Conservation (phyloP, 2,888 invertebrate species). For the Himalopsyche anomala region DNA sequence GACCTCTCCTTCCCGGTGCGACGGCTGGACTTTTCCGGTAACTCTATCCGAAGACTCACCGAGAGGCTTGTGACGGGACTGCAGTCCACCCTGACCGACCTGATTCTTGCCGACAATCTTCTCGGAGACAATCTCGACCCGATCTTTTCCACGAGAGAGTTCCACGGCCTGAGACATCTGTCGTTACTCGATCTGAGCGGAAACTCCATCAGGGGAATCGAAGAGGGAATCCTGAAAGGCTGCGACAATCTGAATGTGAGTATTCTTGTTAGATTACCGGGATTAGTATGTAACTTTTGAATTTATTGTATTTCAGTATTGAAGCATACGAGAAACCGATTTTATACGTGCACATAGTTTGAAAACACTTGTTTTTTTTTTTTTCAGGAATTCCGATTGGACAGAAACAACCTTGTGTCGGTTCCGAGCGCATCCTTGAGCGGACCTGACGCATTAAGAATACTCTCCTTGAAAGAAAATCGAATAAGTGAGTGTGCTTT, state of each 20-base stretch:
- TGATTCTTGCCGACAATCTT: conserved; percentile 87
- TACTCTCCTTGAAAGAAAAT: conserved; percentile 86
- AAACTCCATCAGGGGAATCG: conserved; percentile 88
- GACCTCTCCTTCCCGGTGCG: conserved; percentile 84
- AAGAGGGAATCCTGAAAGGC: conserved; percentile 91
- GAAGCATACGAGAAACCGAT: too few relatives aligned
- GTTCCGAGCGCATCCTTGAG: conserved; percentile 89
- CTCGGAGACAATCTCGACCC: conserved; percentile 93
- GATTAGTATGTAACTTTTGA: too few relatives aligned
- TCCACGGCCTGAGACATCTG: conserved; percentile 85
- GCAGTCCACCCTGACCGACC: conserved; percentile 80
- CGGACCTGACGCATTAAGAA: conserved; percentile 84
- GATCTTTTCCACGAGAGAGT: conserved; percentile 91
- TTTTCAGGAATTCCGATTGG: conserved; percentile 85
- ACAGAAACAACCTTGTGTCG: conserved; percentile 85
- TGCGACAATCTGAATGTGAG: conserved; percentile 85
- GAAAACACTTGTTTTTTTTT: neutral
- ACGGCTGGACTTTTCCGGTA: conserved; percentile 88
- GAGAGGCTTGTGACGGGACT: conserved; percentile 85
- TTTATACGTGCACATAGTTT: neutral
- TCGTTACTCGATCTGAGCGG: conserved; percentile 87
- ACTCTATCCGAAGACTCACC: conserved; percentile 86
- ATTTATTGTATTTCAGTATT: too few relatives aligned
- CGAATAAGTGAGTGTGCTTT: conserved; percentile 82
- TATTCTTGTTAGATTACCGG: too few relatives aligned